phyloP scores from a whole-genome alignment of 2,113 vertebrate species.

The Heptranchias perlo region DNA sequence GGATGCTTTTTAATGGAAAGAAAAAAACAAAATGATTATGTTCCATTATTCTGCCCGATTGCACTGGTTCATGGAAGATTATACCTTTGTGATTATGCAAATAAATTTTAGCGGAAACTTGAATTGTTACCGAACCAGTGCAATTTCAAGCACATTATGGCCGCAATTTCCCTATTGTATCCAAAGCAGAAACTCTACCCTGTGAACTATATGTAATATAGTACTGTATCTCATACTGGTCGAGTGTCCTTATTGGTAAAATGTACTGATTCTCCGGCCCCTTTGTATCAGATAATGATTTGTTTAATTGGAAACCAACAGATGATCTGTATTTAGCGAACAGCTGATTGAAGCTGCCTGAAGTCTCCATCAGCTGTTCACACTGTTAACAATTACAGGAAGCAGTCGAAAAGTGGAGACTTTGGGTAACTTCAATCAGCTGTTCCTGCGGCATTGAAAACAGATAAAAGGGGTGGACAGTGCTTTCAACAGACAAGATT shows the following conservation, averaged over 20 bases:
- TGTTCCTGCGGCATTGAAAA: background rate
- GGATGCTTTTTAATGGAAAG: too few species aligned
- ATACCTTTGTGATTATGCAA: too few species aligned
- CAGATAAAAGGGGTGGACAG: background rate
- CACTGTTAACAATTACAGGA: background rate
- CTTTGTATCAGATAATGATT: background rate
- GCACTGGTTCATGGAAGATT: too few species aligned
- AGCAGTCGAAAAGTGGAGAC: background rate
- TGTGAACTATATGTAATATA: too few species aligned
- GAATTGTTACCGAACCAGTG: too few species aligned
- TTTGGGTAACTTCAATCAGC: background rate
- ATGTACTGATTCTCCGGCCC: background rate
- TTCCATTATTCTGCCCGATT: too few species aligned
- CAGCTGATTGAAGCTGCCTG: background rate
- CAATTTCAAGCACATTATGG: too few species aligned
- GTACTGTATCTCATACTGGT: background rate
- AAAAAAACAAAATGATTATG: too few species aligned
- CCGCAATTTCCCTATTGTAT: too few species aligned
- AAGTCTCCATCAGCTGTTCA: background rate
- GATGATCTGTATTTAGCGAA: background rate
- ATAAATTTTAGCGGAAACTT: too few species aligned
- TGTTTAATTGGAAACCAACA: background rate
- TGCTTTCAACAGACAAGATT: background rate
- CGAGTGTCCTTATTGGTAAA: background rate
- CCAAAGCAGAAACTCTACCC: too few species aligned